These are phyloP conservation scores for Rhyacichthys aspro DNA, from an alignment of 2,797 vertebrate genomes.

Conservation along the genomic window DNA sequence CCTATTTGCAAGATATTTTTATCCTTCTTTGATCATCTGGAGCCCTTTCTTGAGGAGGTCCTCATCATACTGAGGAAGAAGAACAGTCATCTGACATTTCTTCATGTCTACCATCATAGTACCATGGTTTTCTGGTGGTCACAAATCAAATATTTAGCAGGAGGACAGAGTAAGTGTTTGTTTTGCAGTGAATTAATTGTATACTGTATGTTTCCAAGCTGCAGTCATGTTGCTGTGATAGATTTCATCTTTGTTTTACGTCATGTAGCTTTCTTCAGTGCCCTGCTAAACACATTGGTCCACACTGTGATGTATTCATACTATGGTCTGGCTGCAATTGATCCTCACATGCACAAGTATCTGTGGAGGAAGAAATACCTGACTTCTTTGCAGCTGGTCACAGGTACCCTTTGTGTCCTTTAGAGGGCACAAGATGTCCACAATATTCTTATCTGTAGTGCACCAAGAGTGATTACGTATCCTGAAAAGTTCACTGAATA, in stretches of 20 bases:
- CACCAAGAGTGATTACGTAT: no score
- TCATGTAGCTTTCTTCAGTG: slow-evolving; percentile 92
- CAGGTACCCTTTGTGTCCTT: no score
- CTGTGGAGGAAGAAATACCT: slow-evolving; percentile 98
- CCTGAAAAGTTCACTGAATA: no score
- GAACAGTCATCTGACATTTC: slow-evolving; percentile 93
- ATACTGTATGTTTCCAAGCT: neutral
- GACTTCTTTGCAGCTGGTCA: slow-evolving; percentile 95
- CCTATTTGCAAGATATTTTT: no score
- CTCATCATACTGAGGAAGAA: slow-evolving; percentile 98
- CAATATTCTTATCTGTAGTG: no score
- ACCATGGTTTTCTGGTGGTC: slow-evolving; percentile 99
- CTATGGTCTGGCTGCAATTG: slow-evolving; percentile 91
- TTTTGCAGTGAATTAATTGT: no score
- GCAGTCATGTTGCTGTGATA: neutral
- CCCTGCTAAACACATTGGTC: slow-evolving; percentile 91
- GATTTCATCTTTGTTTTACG: slow-evolving; percentile 29
- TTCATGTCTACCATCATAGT: slow-evolving; percentile 96
- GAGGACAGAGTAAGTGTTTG: slow-evolving; percentile 93
- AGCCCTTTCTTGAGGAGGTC: no score
- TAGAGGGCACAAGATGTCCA: no score
- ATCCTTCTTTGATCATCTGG: no score
- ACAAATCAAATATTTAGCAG: slow-evolving; percentile 93
- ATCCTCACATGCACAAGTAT: slow-evolving; percentile 94
- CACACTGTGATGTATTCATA: slow-evolving; percentile 96